Evolutionary conservation across 53 echinoderm and acorn worm species (phyloP).

Genomic region (Pentamera pediparva): DNA sequence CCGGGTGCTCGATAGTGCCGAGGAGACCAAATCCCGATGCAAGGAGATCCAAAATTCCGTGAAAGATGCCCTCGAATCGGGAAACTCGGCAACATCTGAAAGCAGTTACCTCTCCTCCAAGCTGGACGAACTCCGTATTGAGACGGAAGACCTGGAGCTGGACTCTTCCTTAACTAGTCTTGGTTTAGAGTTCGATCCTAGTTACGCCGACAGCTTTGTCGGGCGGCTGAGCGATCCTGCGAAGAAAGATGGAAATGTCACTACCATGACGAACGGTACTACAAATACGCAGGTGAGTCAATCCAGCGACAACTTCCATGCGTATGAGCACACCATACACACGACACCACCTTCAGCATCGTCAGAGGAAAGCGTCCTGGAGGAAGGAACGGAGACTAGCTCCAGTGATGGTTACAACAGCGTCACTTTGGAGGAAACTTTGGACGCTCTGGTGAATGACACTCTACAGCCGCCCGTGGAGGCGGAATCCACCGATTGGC

Average conservation of each 20-base stretch:
- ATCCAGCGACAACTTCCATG: neutral
- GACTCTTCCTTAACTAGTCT: neutral
- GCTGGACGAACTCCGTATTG: constrained; percentile 6
- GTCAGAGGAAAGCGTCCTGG: no score
- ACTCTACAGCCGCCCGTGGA: neutral
- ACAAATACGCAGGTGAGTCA: neutral
- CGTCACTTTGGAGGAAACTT: constrained; percentile 3
- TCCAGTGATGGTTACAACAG: no score
- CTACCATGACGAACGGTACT: neutral
- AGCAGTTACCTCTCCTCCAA: neutral
- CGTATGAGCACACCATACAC: neutral
- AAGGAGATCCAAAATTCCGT: constrained; percentile 14
- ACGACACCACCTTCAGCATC: neutral
- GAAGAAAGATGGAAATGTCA: neutral
- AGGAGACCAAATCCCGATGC: neutral
- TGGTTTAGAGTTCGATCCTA: constrained; percentile 11
- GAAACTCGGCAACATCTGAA: neutral
- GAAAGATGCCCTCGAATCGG: constrained; percentile 4
- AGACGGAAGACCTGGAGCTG: constrained; percentile 5
- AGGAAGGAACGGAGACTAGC: no score
- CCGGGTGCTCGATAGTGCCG: constrained; percentile 3
- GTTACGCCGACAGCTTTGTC: neutral
- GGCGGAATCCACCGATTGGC: neutral
- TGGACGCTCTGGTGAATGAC: constrained; percentile 8
- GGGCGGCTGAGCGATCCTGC: neutral